Percentiles rank a stretch among this genome's conserved stretches.
phyloP scores from a whole-genome alignment of 2,113 vertebrate species.

The Rhegmatorhina hoffmannsi region DNA sequence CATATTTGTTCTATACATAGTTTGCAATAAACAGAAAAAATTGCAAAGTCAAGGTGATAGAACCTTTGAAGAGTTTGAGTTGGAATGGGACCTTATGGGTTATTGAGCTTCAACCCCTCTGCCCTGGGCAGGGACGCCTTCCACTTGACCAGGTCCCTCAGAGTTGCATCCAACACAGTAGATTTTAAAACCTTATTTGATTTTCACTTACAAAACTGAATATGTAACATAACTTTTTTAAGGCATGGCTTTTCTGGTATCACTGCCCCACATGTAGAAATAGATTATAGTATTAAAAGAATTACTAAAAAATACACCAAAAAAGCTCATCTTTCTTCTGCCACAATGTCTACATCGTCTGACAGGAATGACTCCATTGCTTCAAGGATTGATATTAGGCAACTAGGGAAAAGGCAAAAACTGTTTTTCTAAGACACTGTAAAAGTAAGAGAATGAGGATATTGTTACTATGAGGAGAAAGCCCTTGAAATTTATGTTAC shows the following conservation, averaged over 20 bases:
- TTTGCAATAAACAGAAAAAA: neutral
- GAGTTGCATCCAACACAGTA: neutral
- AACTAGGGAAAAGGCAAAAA: neutral
- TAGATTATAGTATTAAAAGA: neutral
- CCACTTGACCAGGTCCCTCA: neutral
- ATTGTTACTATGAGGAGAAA: neutral
- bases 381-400: neutral
- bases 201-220: neutral
- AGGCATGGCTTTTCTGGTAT: neutral
- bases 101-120: neutral
- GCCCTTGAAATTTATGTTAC: neutral
- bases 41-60: neutral
- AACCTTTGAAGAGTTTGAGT: neutral
- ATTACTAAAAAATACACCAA: neutral
- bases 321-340: neutral
- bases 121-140: neutral
- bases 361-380: neutral
- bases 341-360: fast-evolving
- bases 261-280: neutral
- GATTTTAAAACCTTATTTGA: neutral
- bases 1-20: neutral
- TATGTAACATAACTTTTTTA: neutral
- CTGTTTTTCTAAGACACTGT: neutral
- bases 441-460: neutral
- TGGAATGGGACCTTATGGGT: neutral